These are phyloP conservation scores for Gryllus longicercus DNA, from an alignment of 2,888 invertebrate species.

Conservation along the genomic window DNA sequence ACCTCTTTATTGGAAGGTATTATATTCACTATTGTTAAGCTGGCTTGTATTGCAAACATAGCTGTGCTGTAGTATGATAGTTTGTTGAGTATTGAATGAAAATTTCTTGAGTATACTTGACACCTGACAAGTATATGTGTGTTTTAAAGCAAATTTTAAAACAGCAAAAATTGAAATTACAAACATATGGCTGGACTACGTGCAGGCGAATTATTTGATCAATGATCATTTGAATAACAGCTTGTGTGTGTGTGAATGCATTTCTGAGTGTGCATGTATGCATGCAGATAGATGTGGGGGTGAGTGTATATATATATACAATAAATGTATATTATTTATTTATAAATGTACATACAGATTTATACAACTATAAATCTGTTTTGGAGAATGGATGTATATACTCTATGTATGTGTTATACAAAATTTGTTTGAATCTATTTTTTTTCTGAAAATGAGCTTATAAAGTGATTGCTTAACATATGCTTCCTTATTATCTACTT, in stretches of 20 bases:
- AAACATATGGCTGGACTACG: neutral
- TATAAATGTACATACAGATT: constrained; percentile 19
- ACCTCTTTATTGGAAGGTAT: neutral
- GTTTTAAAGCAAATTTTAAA: neutral
- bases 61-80: constrained; percentile 10
- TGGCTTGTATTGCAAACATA: constrained; percentile 17
- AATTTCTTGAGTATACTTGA: constrained; percentile 9
- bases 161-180: constrained; percentile 6
- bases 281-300: constrained; percentile 4
- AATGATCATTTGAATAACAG: neutral
- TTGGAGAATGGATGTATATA: constrained; percentile 18
- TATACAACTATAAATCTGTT: constrained; percentile 20
- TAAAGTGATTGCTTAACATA: constrained; percentile 17
- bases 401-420: constrained; percentile 17
- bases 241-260: neutral
- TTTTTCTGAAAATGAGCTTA: constrained; percentile 17
- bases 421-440: constrained; percentile 1
- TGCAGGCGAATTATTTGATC: neutral
- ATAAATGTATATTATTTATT: neutral
- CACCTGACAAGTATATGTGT: neutral
- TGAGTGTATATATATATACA: constrained; percentile 22
- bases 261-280: neutral
- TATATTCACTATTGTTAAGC: neutral
- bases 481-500: neutral
- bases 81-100: constrained; percentile 17